Base-by-base conservation (phyloP, 2,113 vertebrate species). In the Neodontobutis hainanensis region DNA sequence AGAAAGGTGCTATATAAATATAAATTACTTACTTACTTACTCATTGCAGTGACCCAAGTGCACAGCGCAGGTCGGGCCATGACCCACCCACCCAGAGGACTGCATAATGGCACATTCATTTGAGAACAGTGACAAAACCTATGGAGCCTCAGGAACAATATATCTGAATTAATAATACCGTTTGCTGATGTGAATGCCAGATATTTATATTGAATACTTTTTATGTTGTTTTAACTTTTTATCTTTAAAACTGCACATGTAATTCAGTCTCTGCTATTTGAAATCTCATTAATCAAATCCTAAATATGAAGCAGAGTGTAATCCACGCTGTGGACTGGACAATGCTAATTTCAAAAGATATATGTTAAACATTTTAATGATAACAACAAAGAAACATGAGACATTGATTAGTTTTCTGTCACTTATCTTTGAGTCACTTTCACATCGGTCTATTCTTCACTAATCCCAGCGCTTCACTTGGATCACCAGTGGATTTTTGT, bases 381-480 rank as follows among this genome's bases (percentile, higher is more conserved):
- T 73, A 66, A 71, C 44, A 73, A 68, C 61, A 70, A 70, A 58
- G 7, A 64, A 40, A 66, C 58, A 64, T 66, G 61, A 68, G 45
- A 11, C 10, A 34, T 50, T 73, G 68, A 83, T 74, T 80, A 48
- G 34, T 72, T 77, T 70, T 48, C 35, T 34, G 58, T 81, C 62
- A n/a, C 56, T 48, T 32, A 16, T 46, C 27, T 57, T 61, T 72
- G 57, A 66, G 59, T 46, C 65, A 55, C 19, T 77, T 75, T 68
- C 58, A 70, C 49, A 68, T 57, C 12, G 55, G 69, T 84, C 74
- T 61, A 55, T 59, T 59, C 46, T 61, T 71, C 72, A 79, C 77
- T 86, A 82, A 83, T 87, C 80, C 72, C 51, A 83, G 70, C 38
- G 19, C 81, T 86, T 83, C 53, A 62, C 71, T 72, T 73, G 71